Evolutionary conservation across 2,113 vertebrate genomes (phyloP).

Genomic region (Mixornis gularis): DNA sequence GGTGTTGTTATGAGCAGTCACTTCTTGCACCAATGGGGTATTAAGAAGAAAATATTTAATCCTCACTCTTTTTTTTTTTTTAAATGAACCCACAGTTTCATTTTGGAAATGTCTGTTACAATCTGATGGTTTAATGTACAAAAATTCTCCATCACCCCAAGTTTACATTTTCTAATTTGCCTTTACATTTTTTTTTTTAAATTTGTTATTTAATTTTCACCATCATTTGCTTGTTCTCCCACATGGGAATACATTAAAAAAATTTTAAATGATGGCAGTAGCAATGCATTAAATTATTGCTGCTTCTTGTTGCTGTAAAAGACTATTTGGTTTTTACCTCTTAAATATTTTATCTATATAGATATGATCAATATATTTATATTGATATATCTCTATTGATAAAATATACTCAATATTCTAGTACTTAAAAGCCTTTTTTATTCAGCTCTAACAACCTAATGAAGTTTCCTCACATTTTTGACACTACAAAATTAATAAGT

Average conservation of each 20-base stretch:
- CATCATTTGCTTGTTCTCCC: not conserved
- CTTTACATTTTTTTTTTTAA: not conserved
- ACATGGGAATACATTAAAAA: not conserved
- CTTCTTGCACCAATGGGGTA: not conserved
- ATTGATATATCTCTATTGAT: not conserved
- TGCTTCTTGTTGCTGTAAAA: not conserved
- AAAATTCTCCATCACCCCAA: not conserved
- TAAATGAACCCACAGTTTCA: not conserved
- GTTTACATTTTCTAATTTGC: not conserved
- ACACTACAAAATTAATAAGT: not conserved
- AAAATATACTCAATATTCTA: not conserved
- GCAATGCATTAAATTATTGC: not conserved
- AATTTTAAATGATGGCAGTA: not conserved
- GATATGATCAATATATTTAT: not conserved
- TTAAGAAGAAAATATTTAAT: not conserved
- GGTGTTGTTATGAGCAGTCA: not conserved
- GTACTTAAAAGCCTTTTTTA: not conserved
- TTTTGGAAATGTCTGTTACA: not conserved
- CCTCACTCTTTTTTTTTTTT: not conserved
- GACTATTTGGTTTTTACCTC: not conserved
- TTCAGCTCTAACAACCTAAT: not conserved
- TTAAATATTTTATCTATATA: not conserved
- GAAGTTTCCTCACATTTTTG: not conserved
- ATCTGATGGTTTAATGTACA: not conserved
- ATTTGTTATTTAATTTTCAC: not conserved